Percentiles rank a stretch among this genome's conserved stretches.
These are phyloP conservation scores for Chloropsis cyanopogon DNA, from an alignment of 2,113 vertebrate genomes.

Conservation along the genomic window DNA sequence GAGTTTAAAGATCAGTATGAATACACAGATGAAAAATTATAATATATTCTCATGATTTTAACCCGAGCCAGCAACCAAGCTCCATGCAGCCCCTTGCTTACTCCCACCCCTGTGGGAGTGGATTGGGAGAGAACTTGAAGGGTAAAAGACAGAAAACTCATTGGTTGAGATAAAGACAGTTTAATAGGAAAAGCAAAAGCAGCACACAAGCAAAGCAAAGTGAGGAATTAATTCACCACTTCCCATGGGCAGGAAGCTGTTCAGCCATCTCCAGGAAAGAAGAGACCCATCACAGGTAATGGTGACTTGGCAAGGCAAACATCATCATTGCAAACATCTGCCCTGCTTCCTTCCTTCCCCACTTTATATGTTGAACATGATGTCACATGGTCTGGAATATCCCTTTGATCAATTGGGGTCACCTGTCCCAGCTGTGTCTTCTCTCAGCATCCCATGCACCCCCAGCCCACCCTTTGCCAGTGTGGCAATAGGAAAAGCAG, in stretches of 20 bases:
- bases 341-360: not conserved
- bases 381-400: too few relatives aligned
- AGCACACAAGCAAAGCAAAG: not conserved
- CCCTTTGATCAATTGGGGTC: not conserved
- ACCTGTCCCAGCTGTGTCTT: not conserved
- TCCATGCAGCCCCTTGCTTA: not conserved
- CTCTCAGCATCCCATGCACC: not conserved
- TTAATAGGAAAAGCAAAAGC: not conserved
- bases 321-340: not conserved
- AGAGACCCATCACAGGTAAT: not conserved
- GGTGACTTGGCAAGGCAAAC: not conserved
- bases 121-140: not conserved
- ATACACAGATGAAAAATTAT: not conserved
- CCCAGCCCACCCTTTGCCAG: fast-evolving
- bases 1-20: not conserved
- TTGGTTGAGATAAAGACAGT: not conserved
- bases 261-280: not conserved
- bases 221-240: not conserved
- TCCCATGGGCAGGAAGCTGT: not conserved
- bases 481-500: not conserved
- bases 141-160: not conserved
- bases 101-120: too few relatives aligned
- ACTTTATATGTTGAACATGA: too few relatives aligned
- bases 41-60: not conserved
- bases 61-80: not conserved